Percentiles rank a stretch among this genome's conserved stretches.
Evolutionary conservation across 2,113 vertebrate genomes (phyloP).

Genomic region (Urocolius indicus): DNA sequence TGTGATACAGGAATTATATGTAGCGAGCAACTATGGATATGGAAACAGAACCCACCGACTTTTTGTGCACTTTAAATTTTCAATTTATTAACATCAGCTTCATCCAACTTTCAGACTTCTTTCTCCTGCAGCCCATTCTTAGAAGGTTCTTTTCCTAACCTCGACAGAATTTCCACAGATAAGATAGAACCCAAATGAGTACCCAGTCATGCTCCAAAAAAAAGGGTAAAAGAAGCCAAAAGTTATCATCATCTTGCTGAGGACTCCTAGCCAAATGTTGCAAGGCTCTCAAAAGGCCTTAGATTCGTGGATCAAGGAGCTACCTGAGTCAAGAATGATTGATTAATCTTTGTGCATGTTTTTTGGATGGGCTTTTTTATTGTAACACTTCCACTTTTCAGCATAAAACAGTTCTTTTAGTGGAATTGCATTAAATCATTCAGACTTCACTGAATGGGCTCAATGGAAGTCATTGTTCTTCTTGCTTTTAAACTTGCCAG

Average conservation of each 20-base stretch:
- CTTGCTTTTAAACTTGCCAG: not conserved
- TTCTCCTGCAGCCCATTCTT: not conserved
- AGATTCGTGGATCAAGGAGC: not conserved
- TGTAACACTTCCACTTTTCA: not conserved
- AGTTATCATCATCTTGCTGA: not conserved
- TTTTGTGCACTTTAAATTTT: not conserved
- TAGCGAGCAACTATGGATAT: not conserved
- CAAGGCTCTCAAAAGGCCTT: not conserved
- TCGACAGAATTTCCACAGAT: conserved; percentile 12
- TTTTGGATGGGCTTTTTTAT: not conserved
- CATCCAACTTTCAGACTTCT: not conserved
- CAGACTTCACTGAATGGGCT: not conserved
- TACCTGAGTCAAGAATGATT: not conserved
- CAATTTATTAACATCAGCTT: not conserved
- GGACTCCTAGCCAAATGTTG: not conserved
- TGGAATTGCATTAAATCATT: not conserved
- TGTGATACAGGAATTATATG: not conserved
- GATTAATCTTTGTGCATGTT: not conserved
- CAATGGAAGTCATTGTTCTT: not conserved
- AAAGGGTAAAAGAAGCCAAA: not conserved
- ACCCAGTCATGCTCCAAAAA: not conserved
- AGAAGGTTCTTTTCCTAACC: not conserved
- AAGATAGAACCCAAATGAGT: not conserved
- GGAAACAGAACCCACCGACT: not conserved
- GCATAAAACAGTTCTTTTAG: not conserved